Conservation (phyloP, 2,888 invertebrate genomes). For the Micoletzkya japonica region DNA sequence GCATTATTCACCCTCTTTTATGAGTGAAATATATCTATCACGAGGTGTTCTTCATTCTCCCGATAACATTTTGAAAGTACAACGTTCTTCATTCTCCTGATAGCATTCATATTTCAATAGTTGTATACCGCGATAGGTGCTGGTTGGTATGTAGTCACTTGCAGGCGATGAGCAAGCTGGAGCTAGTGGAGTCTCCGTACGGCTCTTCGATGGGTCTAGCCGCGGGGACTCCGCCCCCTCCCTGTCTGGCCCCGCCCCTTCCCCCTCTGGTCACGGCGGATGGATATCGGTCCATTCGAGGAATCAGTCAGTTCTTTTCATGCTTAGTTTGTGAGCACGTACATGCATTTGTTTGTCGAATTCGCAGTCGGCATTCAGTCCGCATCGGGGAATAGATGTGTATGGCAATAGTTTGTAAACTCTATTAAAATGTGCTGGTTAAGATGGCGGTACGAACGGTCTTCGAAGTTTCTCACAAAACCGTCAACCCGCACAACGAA, state of each 20-base stretch:
- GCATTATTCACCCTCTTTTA: not conserved
- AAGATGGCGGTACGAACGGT: conserved; percentile 1
- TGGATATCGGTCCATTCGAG: conserved; percentile 51
- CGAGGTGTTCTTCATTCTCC: not conserved
- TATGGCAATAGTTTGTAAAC: not conserved
- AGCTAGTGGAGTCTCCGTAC: conserved; percentile 49
- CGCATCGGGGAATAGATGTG: not conserved
- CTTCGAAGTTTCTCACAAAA: conserved; percentile 3
- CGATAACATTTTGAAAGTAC: not conserved
- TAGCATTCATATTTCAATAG: no score
- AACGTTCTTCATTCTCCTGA: no score
- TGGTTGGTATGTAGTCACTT: not conserved
- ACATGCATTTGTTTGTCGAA: not conserved
- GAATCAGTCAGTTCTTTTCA: conserved; percentile 24
- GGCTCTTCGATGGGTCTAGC: conserved; percentile 51
- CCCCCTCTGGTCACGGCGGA: conserved; percentile 43
- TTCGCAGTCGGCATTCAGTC: not conserved
- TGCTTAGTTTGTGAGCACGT: not conserved
- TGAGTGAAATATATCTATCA: no score
- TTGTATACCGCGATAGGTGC: no score
- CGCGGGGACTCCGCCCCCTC: conserved; percentile 48
- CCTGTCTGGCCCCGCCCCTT: conserved; percentile 40
- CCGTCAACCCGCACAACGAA: conserved; percentile 42
- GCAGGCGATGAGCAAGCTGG: conserved; percentile 56
- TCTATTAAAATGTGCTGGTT: not conserved